phyloP scores from a whole-genome alignment of 2,888 invertebrate species.

The Hybos culiciformis region DNA sequence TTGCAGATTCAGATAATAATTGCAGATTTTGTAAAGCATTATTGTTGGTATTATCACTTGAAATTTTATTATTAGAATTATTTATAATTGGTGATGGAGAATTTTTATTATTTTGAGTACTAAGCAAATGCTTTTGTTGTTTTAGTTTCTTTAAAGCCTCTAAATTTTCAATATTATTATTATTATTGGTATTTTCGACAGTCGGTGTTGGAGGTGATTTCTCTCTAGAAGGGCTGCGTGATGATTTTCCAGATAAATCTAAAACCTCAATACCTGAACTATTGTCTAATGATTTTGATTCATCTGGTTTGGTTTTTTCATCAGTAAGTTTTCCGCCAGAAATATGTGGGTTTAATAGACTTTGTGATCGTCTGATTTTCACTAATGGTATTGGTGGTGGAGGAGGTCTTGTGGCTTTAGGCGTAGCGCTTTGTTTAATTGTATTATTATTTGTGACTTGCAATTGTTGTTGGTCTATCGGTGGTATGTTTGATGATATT shows the following conservation, averaged over 20 bases:
- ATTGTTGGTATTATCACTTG: not conserved
- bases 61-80: not conserved
- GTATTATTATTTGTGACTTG: conserved; percentile 12
- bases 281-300: conserved; percentile 29
- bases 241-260: conserved; percentile 39
- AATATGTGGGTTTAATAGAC: conserved; percentile 4
- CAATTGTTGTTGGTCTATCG: conserved; percentile 13
- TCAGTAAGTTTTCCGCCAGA: too few species aligned
- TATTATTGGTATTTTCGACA: conserved; percentile 7
- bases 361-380: conserved; percentile 35
- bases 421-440: conserved; percentile 17
- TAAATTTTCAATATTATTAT: conserved; percentile 17
- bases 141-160: conserved; percentile 28
- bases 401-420: conserved; percentile 35
- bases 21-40: conserved; percentile 39
- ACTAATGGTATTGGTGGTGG: conserved; percentile 42
- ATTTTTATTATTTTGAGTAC: not conserved
- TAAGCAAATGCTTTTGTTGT: conserved; percentile 1
- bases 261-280: conserved; percentile 38
- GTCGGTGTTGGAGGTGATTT: conserved; percentile 15
- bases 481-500: conserved; percentile 19
- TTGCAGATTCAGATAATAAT: conserved; percentile 37
- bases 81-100: too few species aligned
- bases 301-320: too few species aligned
- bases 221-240: conserved; percentile 20